Evolutionary conservation across 2,113 vertebrate genomes (phyloP), one percentile per base, ranked within the genome.

Genomic region (Calidris pygmaea): DNA sequence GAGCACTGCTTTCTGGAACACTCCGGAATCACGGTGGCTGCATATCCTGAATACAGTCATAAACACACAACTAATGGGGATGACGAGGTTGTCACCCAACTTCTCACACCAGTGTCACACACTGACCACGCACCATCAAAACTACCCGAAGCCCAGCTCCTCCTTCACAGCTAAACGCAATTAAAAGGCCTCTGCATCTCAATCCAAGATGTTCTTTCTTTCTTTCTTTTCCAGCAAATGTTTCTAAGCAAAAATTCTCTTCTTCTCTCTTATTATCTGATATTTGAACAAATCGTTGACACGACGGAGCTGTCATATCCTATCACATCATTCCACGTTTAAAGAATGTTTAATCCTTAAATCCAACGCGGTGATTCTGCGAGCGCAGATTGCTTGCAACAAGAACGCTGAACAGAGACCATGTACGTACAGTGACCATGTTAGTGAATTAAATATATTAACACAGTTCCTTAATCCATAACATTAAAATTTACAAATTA

Each of bases 401-500:
- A 32, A 29, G 22, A 50, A 58, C 0, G 5, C 83, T 55, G 35
- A 72, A 21, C 63, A 9, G 32, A 32, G 43, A 9, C 47, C 11
- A 10, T 1, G 13, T 14, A 19, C 5, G 0, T 21, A 53, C 14
- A 34, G 39, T 16, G 50, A 67, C 76, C 26, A 2, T 0, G 7
- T 19, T 5, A 55, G 27, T 15, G 68, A 91, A 80, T 70, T 43
- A 21, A 60, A 84, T 19, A n/a, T 1, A 20, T 30, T 63, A 89
- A 85, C 50, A 10, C 22, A 0, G 17, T 18, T 50, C 74, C 72
- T 75, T 72, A 71, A 86, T 63, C 85, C 63, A 10, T 30, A 77
- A 12, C 29, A 34, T 62, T 48, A 74, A 91, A 34, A 90, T 45
- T 32, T 53, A 83, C 41, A 68, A 37, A 88, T 82, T 85, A 55